Conservation (phyloP, 2,888 invertebrate genomes). For the Agrochola lychnidis region DNA sequence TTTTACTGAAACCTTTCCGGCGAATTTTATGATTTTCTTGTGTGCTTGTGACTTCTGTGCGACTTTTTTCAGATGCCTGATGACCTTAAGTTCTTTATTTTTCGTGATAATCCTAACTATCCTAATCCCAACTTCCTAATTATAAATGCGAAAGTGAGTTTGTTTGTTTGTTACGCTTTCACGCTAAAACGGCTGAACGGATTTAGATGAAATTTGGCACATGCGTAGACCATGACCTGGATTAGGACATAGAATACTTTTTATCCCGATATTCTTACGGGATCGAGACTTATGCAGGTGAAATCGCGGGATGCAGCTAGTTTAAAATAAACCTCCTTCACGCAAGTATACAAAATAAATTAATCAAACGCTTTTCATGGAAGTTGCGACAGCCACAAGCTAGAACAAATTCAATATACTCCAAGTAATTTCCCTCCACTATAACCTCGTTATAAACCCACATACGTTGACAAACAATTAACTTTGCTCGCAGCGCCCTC, state of each 20-base stretch:
- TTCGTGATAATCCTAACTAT: no score
- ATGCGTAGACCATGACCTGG: no score
- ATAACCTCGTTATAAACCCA: conserved; percentile 25
- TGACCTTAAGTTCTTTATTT: neutral
- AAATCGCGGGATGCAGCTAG: no score
- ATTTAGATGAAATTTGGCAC: no score
- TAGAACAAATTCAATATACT: neutral
- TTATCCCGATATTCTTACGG: no score
- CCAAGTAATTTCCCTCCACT: neutral
- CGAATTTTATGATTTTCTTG: neutral
- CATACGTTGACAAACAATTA: conserved; percentile 18
- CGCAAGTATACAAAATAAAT: neutral
- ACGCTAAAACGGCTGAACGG: no score
- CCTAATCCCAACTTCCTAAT: no score
- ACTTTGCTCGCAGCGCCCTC: conserved; percentile 15
- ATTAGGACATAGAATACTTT: no score
- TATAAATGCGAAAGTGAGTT: no score
- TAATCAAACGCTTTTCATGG: neutral
- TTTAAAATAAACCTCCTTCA: neutral
- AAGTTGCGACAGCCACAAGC: neutral
- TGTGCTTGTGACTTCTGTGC: neutral
- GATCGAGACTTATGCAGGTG: no score
- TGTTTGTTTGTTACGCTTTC: no score
- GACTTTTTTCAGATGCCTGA: neutral
- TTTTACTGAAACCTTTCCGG: neutral